Conservation (phyloP, 2,888 invertebrate species). For the Ischnus inquisitorius region DNA sequence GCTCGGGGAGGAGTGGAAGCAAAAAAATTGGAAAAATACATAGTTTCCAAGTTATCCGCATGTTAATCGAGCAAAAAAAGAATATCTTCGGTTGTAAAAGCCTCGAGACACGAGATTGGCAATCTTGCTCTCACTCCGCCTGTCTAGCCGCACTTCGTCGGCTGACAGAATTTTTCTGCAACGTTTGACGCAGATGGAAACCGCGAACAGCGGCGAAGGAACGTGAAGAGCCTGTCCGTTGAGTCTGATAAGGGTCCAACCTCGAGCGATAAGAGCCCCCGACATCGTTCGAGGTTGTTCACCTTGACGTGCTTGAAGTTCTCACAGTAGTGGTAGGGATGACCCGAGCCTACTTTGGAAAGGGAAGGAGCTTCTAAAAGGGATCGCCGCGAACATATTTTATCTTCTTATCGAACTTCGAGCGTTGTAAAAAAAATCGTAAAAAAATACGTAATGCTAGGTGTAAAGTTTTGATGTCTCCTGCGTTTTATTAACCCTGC, state of each 20-base stretch:
- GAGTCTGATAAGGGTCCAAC: conserved; percentile 80
- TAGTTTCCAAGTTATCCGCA: neutral
- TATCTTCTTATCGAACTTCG: neutral
- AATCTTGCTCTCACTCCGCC: neutral
- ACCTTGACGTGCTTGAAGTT: conserved; percentile 77
- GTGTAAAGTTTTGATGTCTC: neutral
- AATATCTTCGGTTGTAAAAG: neutral
- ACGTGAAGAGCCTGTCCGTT: conserved; percentile 28
- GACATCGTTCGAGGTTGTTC: conserved; percentile 84
- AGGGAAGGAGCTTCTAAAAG: conserved; percentile 47
- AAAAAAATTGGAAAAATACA: neutral
- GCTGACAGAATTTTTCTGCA: conserved; percentile 24
- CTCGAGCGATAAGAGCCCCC: conserved; percentile 80
- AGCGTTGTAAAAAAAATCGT: neutral
- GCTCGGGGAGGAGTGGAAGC: neutral
- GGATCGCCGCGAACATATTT: conserved; percentile 35
- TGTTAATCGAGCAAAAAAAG: neutral
- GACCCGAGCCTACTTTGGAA: conserved; percentile 37
- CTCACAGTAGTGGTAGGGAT: neutral
- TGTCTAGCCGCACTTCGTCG: conserved; percentile 5
- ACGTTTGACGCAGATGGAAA: conserved; percentile 27
- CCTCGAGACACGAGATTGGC: neutral
- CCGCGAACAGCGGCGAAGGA: conserved; percentile 18
- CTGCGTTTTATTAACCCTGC: conserved; percentile 1
- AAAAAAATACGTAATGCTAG: neutral